Percentiles rank a stretch among this genome's conserved stretches.
phyloP scores from a whole-genome alignment of 2,113 vertebrate genomes.

The Acinonyx jubatus region DNA sequence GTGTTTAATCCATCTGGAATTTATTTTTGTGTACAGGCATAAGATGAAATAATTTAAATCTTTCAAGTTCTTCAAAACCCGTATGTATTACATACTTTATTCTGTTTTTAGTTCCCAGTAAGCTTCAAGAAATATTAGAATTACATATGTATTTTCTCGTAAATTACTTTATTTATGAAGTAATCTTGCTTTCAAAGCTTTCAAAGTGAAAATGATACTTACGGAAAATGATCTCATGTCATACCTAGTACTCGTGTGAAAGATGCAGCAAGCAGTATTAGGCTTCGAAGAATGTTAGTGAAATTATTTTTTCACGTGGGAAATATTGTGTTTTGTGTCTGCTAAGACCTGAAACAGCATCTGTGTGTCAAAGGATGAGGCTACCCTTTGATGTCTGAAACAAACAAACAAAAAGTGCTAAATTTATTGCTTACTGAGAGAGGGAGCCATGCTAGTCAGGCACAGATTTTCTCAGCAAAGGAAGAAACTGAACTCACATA shows the following conservation, averaged over 20 bases:
- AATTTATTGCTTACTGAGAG: background rate
- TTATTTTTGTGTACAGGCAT: background rate
- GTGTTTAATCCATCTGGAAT: background rate
- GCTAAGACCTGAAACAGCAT: background rate
- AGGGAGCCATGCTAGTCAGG: background rate
- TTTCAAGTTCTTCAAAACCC: background rate
- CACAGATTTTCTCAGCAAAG: background rate
- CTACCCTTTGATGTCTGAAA: background rate
- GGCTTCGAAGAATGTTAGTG: background rate
- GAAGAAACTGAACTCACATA: background rate
- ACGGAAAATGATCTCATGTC: background rate
- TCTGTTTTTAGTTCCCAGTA: background rate
- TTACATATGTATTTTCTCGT: conserved; percentile 14
- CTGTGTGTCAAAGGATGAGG: background rate
- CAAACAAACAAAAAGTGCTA: background rate
- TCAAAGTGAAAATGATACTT: background rate
- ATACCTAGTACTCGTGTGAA: background rate
- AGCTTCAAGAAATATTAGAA: background rate
- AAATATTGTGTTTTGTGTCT: background rate
- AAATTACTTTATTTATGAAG: conserved; percentile 42
- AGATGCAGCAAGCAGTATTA: background rate
- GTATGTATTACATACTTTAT: background rate
- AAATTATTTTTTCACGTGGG: background rate
- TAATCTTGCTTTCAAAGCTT: background rate
- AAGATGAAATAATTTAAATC: background rate